These are phyloP conservation scores for Carettochelys insculpta DNA, from an alignment of 2,113 vertebrate species.

Conservation along the genomic window DNA sequence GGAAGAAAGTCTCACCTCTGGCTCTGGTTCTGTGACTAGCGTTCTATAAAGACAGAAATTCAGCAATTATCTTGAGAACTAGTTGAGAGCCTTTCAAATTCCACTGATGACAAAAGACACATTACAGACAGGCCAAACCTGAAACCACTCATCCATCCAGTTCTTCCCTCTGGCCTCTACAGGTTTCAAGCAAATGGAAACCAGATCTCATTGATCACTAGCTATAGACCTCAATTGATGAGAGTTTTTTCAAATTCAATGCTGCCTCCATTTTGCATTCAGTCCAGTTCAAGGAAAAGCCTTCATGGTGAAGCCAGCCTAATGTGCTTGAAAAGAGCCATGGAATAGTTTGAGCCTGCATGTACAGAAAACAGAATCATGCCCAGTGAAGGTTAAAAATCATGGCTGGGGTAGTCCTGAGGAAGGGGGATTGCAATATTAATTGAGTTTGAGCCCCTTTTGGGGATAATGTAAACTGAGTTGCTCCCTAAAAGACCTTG, in stretches of 20 bases:
- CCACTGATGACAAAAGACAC: not conserved
- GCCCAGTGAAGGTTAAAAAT: rapidly evolving
- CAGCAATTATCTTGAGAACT: slow-evolving; percentile 31
- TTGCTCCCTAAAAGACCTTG: not conserved
- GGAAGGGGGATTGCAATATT: not conserved
- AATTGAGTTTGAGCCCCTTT: slow-evolving; percentile 10
- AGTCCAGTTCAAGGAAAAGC: not conserved
- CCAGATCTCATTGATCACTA: not conserved
- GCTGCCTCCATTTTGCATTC: not conserved
- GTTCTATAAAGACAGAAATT: slow-evolving; percentile 41
- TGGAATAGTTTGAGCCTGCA: not conserved
- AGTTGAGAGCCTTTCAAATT: slow-evolving; percentile 12
- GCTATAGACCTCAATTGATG: not conserved
- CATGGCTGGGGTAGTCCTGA: not conserved
- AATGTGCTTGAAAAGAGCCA: not conserved
- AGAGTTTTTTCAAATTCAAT: not conserved
- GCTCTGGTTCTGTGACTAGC: slow-evolving; percentile 44
- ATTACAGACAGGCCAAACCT: not conserved
- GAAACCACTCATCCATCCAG: not conserved
- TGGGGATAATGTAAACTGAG: not conserved
- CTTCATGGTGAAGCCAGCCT: not conserved
- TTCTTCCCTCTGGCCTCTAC: not conserved
- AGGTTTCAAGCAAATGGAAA: not conserved
- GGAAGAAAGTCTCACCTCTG: slow-evolving; percentile 31
- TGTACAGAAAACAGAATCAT: not conserved